Conservation (phyloP, 2,113 vertebrate genomes). For the Hymenochirus boettgeri region DNA sequence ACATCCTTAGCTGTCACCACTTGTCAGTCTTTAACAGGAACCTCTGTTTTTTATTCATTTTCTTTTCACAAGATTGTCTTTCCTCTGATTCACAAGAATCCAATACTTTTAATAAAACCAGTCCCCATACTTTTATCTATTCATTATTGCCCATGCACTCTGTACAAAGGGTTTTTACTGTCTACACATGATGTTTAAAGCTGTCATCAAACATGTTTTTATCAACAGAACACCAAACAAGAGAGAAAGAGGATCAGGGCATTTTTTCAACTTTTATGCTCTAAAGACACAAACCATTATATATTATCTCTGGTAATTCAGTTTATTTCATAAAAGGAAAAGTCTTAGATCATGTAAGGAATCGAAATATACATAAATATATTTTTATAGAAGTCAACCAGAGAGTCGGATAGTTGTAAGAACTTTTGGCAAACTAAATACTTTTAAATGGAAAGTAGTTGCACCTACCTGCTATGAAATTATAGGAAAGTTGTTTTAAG, state of each 20-base stretch:
- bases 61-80: conserved; percentile 48
- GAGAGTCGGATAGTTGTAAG: no score
- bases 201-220: conserved; percentile 55
- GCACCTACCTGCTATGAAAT: no score
- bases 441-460: no score
- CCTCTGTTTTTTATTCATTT: conserved; percentile 52
- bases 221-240: conserved; percentile 36
- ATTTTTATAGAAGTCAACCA: no score
- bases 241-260: conserved; percentile 20
- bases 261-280: conserved; percentile 42
- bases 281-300: conserved; percentile 18
- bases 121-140: conserved; percentile 56
- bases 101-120: conserved; percentile 56
- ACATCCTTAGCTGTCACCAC: conserved; percentile 49
- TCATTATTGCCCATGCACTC: conserved; percentile 51
- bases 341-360: no score
- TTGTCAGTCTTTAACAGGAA: conserved; percentile 52
- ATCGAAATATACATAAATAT: no score
- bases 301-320: conserved; percentile 11
- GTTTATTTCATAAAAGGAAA: background rate
- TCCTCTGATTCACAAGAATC: conserved; percentile 52
- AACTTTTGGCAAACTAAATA: no score
- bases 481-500: no score
- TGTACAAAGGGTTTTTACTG: conserved; percentile 51
- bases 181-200: conserved; percentile 52